A percentile compares a stretch with the other conserved stretches of the same genome.
phyloP scores from a whole-genome alignment of 2,113 vertebrate species.

The Oreotrochilus melanogaster region DNA sequence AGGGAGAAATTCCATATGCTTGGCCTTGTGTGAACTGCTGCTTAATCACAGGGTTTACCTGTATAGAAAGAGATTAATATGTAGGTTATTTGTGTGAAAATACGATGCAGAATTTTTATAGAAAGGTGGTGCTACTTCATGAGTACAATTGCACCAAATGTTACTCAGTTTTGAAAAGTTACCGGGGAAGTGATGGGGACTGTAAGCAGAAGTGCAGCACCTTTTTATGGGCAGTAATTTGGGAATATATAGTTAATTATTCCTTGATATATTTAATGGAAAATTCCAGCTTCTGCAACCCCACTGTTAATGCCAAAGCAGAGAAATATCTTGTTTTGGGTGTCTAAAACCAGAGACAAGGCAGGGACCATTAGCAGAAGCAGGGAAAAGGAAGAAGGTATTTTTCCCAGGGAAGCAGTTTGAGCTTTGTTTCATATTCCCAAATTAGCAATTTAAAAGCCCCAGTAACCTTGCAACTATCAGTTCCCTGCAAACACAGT shows the following conservation, averaged over 20 bases:
- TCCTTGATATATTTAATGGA: neutral
- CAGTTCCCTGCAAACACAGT: neutral
- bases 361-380: neutral
- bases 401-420: neutral
- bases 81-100: neutral
- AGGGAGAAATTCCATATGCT: neutral
- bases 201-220: neutral
- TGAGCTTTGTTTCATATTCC: neutral
- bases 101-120: neutral
- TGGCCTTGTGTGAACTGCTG: neutral
- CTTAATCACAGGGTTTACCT: neutral
- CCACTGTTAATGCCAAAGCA: neutral
- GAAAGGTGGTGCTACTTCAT: neutral
- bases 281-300: neutral
- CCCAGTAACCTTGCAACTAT: neutral
- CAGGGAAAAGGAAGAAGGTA: neutral
- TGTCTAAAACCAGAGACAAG: neutral
- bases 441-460: rapidly evolving
- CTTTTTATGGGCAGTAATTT: neutral
- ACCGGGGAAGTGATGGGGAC: neutral
- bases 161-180: neutral
- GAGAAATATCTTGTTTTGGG: neutral
- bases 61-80: neutral
- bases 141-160: neutral
- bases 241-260: neutral